A percentile compares a stretch with the other conserved stretches of the same genome.
phyloP scores from a whole-genome alignment of 2,797 vertebrate species.

The Chiloscyllium punctatum region DNA sequence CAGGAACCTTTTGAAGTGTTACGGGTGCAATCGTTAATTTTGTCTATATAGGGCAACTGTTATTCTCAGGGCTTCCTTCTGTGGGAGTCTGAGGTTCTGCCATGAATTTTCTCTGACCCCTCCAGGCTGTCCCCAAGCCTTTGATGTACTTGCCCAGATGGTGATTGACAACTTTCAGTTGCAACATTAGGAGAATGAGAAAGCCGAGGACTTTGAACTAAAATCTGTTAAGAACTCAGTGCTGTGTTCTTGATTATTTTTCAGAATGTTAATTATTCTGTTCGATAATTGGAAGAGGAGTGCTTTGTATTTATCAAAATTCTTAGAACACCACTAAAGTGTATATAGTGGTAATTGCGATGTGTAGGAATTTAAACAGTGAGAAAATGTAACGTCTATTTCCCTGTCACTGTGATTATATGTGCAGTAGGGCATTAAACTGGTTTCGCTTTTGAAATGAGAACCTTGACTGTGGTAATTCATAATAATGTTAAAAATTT shows the following conservation, averaged over 20 bases:
- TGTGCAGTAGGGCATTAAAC: not conserved
- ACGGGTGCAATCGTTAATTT: conserved; percentile 37
- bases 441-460: not conserved
- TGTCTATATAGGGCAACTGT: conserved; percentile 43
- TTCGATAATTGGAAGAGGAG: conserved; percentile 55
- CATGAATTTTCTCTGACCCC: conserved; percentile 65
- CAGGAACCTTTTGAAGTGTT: conserved; percentile 39
- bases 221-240: conserved; percentile 60
- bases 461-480: too few relatives aligned
- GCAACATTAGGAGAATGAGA: conserved; percentile 55
- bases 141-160: conserved; percentile 88
- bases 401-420: not conserved
- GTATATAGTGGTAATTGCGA: not conserved
- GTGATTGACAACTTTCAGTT: conserved; percentile 72
- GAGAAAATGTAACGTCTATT: not conserved
- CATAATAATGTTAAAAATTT: not conserved
- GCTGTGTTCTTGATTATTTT: conserved; percentile 63
- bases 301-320: not conserved
- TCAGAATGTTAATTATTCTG: conserved; percentile 68
- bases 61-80: conserved; percentile 46
- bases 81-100: conserved; percentile 55
- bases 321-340: not conserved
- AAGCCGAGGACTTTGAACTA: conserved; percentile 59
- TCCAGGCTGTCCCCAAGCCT: conserved; percentile 67
- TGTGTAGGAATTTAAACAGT: not conserved